Base-by-base conservation (phyloP, 2,113 vertebrate species). In the Isichthys henryi region DNA sequence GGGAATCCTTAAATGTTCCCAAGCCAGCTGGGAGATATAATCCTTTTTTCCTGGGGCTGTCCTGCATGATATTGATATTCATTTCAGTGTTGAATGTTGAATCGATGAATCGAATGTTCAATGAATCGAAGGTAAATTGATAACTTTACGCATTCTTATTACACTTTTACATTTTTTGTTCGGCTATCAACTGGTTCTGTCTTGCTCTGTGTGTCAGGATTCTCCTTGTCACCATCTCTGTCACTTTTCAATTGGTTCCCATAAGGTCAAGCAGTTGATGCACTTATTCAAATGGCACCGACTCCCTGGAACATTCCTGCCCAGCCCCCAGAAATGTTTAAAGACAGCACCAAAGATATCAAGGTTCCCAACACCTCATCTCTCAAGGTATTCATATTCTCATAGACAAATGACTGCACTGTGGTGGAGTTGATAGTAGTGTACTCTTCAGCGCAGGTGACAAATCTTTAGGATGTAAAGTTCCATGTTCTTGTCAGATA, bases 301-400 rank as follows among this genome's bases (percentile, higher is more conserved):
- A 91, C 86, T 2, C 96, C 96, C 0, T 96, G 96, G 97, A 94
- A 95, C 10, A n/a, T 97, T 35, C 84, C 84, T 45, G 93, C 92
- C 90, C 90, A 92, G 0, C 0, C 91, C n/a, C 95, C 96, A 0
- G 27, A 58, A 1, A 90, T 95, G 49, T 97, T 97, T 91, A 92
- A 91, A 39, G 86, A 96, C 13, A 82, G 92, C 0, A 94, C 2
- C 0, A 35, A 95, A 90, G 91, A 92, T 89, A 91, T 96, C 89
- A 94, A 92, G 2, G 95, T 97, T 85, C 96, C 97, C 4, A 94
- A 91, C 90, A 97, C 96, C 3, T 95, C 96, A 46, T 94, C 94
- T n/a, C n/a, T 96, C 74, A 96, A 96, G 96, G 96, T 96, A 84
- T 21, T 19, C 10, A 45, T 86, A 48, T 31, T 46, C 39, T n/a